Conservation (phyloP, 2,888 invertebrate genomes). For the Rapana venosa region DNA sequence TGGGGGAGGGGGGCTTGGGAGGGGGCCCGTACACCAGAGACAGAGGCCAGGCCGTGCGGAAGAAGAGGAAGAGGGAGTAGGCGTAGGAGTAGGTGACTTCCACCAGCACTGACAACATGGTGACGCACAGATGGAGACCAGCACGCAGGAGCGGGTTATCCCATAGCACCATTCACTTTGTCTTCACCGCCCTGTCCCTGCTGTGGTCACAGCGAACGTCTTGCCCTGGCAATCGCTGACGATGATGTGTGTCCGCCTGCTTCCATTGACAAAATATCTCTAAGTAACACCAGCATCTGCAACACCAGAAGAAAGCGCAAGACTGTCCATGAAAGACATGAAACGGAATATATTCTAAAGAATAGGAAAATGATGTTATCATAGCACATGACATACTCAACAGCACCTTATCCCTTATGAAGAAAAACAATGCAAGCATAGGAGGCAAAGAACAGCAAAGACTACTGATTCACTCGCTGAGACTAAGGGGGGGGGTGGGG, state of each 20-base stretch:
- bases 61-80: slow-evolving; percentile 59
- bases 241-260: no score
- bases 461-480: no score
- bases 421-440: no score
- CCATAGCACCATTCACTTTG: slow-evolving; percentile 21
- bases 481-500: no score
- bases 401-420: no score
- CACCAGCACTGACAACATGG: slow-evolving; percentile 52
- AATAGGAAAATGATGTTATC: no score
- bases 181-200: not conserved
- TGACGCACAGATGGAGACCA: not conserved
- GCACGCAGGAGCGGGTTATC: not conserved
- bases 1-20: slow-evolving; percentile 52
- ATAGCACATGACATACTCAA: no score
- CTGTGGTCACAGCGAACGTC: no score
- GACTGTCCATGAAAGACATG: not conserved
- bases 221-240: not conserved
- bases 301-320: not conserved
- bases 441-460: no score
- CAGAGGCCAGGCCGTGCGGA: slow-evolving; percentile 61
- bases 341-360: no score
- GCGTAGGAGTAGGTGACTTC: slow-evolving; percentile 59
- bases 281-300: not conserved
- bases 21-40: slow-evolving; percentile 55
- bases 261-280: no score